Conservation (phyloP, 2,797 vertebrate genomes). For the Orientallactaga sibirica region DNA sequence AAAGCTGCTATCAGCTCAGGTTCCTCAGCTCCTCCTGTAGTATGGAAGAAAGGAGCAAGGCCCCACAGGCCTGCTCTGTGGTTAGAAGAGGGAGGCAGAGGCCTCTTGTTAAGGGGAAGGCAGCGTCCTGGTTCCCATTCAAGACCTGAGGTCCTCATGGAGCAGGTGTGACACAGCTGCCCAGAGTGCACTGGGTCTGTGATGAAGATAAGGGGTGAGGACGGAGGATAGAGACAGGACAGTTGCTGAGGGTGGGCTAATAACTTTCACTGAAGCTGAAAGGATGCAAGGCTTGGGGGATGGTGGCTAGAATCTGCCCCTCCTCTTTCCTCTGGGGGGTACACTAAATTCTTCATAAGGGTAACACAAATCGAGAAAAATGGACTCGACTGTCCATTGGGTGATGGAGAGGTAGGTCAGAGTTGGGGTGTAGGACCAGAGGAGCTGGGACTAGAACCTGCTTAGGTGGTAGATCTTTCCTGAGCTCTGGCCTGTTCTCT, state of each 20-base stretch:
- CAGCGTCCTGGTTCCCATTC: not conserved
- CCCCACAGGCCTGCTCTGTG: rapidly evolving
- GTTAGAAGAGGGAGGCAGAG: rapidly evolving
- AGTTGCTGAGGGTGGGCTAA: rapidly evolving
- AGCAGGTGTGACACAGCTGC: not conserved
- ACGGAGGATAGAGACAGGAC: too few relatives aligned
- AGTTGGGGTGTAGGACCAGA: not conserved
- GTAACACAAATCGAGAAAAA: not conserved
- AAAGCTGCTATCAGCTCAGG: not conserved
- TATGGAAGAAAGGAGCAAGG: not conserved
- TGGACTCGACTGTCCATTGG: not conserved
- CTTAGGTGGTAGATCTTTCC: not conserved
- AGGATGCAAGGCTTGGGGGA: not conserved
- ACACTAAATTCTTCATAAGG: not conserved
- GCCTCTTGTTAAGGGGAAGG: not conserved
- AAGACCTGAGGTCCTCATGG: not conserved
- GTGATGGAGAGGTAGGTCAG: not conserved
- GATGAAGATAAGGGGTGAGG: not conserved
- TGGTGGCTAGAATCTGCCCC: rapidly evolving
- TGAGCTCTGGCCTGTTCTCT: not conserved
- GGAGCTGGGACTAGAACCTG: not conserved
- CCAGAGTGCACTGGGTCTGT: not conserved
- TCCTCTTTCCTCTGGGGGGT: rapidly evolving
- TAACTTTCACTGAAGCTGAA: not conserved
- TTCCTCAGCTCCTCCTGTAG: too few relatives aligned